Percentiles rank a stretch among this genome's conserved stretches.
Conservation (phyloP, 1,140 invertebrate genomes). For the Procambarus clarkii region DNA sequence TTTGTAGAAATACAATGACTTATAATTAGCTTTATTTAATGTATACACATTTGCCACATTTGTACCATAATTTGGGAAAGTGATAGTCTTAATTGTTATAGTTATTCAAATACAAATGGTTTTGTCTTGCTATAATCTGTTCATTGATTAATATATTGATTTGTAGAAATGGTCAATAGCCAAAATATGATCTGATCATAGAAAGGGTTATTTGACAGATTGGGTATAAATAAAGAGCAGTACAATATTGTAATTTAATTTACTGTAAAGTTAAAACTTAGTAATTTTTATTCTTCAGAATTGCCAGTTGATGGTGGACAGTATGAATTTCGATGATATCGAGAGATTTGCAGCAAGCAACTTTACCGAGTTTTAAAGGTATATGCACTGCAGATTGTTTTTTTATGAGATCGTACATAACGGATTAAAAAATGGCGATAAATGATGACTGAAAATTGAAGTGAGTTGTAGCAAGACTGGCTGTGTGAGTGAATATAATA, state of each 20-base stretch:
- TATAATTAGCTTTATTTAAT: too few species aligned
- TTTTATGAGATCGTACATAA: neutral
- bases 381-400: neutral
- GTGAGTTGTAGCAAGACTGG: neutral
- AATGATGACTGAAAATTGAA: neutral
- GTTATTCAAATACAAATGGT: too few species aligned
- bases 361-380: constrained; percentile 64
- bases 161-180: too few species aligned
- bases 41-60: too few species aligned
- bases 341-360: constrained; percentile 68
- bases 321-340: constrained; percentile 70
- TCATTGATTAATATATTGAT: too few species aligned
- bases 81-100: too few species aligned
- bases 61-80: too few species aligned
- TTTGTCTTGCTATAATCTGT: too few species aligned
- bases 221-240: neutral
- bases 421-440: neutral
- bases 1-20: too few species aligned
- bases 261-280: neutral
- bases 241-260: neutral
- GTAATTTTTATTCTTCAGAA: constrained; percentile 45
- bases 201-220: too few species aligned
- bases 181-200: too few species aligned
- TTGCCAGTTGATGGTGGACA: constrained; percentile 67
- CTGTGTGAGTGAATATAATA: too few species aligned